These are phyloP conservation scores for Megalonaias nervosa DNA, from an alignment of 1,140 invertebrate genomes.

Conservation along the genomic window DNA sequence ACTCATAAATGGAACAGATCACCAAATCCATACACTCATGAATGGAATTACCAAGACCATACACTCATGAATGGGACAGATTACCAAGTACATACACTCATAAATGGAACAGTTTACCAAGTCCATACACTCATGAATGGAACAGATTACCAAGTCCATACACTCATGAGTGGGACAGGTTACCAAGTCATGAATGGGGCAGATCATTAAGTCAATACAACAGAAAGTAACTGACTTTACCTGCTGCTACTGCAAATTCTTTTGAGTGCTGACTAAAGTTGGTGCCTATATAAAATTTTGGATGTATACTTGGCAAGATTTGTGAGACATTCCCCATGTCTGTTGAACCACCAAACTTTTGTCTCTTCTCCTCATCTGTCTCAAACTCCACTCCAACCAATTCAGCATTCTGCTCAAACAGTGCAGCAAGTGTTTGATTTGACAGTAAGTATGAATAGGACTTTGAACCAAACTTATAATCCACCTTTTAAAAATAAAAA, in stretches of 20 bases:
- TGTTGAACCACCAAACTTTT: constrained; percentile 50
- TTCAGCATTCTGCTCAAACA: constrained; percentile 52
- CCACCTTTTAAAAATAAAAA: constrained; percentile 30
- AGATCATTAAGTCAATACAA: too few relatives aligned
- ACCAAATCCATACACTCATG: too few relatives aligned
- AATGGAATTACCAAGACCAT: too few relatives aligned
- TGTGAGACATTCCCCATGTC: constrained; percentile 70
- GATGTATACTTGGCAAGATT: constrained; percentile 68
- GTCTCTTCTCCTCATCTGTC: constrained; percentile 34
- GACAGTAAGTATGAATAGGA: constrained; percentile 50
- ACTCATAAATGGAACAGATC: too few relatives aligned
- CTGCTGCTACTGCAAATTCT: constrained; percentile 59
- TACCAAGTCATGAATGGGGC: too few relatives aligned
- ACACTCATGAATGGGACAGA: too few relatives aligned
- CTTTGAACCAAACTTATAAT: constrained; percentile 37
- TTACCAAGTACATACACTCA: too few relatives aligned
- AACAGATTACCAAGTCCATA: too few relatives aligned
- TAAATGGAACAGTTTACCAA: too few relatives aligned
- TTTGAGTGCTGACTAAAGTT: constrained; percentile 54
- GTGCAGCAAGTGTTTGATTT: constrained; percentile 47
- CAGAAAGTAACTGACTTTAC: neutral
- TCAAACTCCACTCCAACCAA: constrained; percentile 47
- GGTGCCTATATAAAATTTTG: constrained; percentile 63
- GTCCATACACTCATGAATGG: too few relatives aligned
- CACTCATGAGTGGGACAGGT: too few relatives aligned